Percentiles rank a stretch among this genome's conserved stretches.
phyloP scores from a whole-genome alignment of 2,888 invertebrate genomes.

The Leptothorax acervorum region DNA sequence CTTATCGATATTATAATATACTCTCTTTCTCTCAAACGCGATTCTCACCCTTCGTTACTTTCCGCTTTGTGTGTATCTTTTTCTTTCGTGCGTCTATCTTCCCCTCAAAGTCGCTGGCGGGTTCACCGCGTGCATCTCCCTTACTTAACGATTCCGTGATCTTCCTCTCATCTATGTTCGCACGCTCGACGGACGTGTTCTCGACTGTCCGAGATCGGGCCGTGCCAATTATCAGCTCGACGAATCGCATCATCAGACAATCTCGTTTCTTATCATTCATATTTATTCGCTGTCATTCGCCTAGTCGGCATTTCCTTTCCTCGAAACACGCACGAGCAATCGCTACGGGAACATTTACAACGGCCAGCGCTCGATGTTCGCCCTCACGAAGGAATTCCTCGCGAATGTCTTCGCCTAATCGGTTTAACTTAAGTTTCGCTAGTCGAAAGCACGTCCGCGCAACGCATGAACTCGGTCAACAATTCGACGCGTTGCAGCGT shows the following conservation, averaged over 20 bases:
- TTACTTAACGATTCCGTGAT: slow-evolving; percentile 26
- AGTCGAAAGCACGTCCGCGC: slow-evolving; percentile 60
- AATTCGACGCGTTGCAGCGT: slow-evolving; percentile 50
- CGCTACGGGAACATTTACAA: slow-evolving; percentile 59
- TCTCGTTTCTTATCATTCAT: not conserved
- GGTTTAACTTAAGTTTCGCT: not conserved
- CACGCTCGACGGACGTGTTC: slow-evolving; percentile 42
- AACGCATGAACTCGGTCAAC: slow-evolving; percentile 55
- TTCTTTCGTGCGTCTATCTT: slow-evolving; percentile 79
- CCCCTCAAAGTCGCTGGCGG: slow-evolving; percentile 82
- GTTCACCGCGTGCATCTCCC: slow-evolving; percentile 62
- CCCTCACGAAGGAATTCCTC: slow-evolving; percentile 51
- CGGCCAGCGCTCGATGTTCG: slow-evolving; percentile 75
- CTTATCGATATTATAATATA: slow-evolving; percentile 72
- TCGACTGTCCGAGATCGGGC: slow-evolving; percentile 29
- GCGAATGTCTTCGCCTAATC: slow-evolving; percentile 14
- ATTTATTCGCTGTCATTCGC: slow-evolving; percentile 1
- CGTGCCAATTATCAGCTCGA: not conserved
- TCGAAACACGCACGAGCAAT: slow-evolving; percentile 27
- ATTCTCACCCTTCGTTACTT: slow-evolving; percentile 73
- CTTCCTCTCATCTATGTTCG: slow-evolving; percentile 26
- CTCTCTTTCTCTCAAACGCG: slow-evolving; percentile 61
- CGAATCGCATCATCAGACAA: not conserved
- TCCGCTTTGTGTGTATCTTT: slow-evolving; percentile 65
- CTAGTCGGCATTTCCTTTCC: not conserved